These are phyloP conservation scores for Riparia riparia DNA, from an alignment of 2,113 vertebrate species.

Conservation along the genomic window DNA sequence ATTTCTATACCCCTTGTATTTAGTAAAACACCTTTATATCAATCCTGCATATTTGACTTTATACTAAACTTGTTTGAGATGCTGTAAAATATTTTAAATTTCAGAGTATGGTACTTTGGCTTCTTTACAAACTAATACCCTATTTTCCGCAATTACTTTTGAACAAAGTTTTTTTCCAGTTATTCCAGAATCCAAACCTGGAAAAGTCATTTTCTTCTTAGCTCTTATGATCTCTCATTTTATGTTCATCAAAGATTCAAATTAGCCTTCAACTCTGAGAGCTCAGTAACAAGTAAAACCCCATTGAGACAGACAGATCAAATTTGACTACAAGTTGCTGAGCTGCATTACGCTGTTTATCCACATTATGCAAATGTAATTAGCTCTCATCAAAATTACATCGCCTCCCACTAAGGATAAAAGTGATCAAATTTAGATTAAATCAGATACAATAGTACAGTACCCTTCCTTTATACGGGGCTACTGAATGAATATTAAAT, in stretches of 20 bases:
- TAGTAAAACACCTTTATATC: neutral
- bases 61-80: neutral
- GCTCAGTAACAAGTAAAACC: conserved; percentile 72
- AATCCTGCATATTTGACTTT: neutral
- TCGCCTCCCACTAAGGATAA: conserved; percentile 79
- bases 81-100: neutral
- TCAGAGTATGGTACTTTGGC: neutral
- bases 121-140: neutral
- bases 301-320: conserved; percentile 81
- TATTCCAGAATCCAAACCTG: neutral
- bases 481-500: conserved; percentile 69
- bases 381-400: conserved; percentile 83
- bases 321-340: conserved; percentile 81
- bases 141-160: neutral
- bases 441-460: conserved; percentile 78
- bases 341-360: conserved; percentile 86
- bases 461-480: conserved; percentile 65
- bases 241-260: conserved; percentile 68
- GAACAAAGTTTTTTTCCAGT: conserved; percentile 21
- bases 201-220: conserved; percentile 13
- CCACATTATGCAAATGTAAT: conserved; percentile 90
- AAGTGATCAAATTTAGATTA: conserved; percentile 77
- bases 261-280: conserved; percentile 66
- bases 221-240: conserved; percentile 36
- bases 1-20: neutral